Base-by-base conservation (phyloP, 2,113 vertebrate genomes). In the Phalacrocorax carbo region DNA sequence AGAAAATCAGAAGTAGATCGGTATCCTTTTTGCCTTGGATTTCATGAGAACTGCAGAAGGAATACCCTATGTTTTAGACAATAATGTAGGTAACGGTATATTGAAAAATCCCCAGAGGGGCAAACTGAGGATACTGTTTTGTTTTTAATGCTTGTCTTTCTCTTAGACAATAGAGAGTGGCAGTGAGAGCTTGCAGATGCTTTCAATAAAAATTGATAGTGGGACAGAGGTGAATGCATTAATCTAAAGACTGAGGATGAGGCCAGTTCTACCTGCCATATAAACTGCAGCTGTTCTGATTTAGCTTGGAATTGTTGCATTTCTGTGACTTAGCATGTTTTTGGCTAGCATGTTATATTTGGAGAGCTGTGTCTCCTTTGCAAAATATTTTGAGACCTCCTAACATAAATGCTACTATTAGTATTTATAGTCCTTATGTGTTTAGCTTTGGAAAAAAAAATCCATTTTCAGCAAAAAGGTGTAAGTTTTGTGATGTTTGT, bases 201-300 rank as follows among this genome's bases (percentile, higher is more conserved):
- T 93, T 94, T 94, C 60, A 71, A 76, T 94, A 84, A 94, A 92
- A 94, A 66, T 6, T 36, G 40, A 70, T 85, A 90, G 79, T 26
- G n/a, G 48, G 30, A 91, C 48, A 90, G 30, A 86, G 80, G 79
- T 95, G 71, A 90, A 75, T 36, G 36, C 23, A 75, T 88, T 92
- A 77, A 8, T 73, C 17, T 62, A 55, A 94, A 75, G 64, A 27
- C 8, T 48, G 38, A 88, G 29, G 40, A 86, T 81, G 29, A 90
- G 18, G 61, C 57, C n/a, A 60, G 7, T 75, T 89, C 70, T 94
- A 93, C 52, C 61, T 91, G 83, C 38, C 23, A 65, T 71, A 20
- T 46, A 57, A 91, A 85, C 86, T 86, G 15, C 65, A 93, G 64
- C 62, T 90, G 54, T 82, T 85, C 21, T 62, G 36, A 54, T 85